A percentile compares a stretch with the other conserved stretches of the same genome.
These are phyloP conservation scores for Scopus umbretta DNA, from an alignment of 2,113 vertebrate genomes.

Conservation along the genomic window DNA sequence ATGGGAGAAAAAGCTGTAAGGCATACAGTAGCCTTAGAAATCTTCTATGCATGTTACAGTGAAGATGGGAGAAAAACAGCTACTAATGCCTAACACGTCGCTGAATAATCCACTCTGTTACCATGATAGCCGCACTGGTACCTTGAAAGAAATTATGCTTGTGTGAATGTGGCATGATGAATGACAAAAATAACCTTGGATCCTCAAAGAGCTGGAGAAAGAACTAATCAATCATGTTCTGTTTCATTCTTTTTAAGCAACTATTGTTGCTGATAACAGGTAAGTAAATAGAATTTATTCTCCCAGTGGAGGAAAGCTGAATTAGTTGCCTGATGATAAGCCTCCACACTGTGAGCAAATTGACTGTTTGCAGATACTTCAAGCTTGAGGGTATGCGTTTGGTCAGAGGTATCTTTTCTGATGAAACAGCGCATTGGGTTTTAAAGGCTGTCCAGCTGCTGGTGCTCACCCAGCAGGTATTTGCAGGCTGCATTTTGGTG, in stretches of 20 bases:
- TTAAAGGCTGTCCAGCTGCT: neutral
- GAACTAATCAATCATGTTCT: constrained; percentile 26
- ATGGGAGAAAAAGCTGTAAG: constrained; percentile 12
- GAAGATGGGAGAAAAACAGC: neutral
- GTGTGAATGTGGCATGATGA: neutral
- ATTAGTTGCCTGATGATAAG: constrained; percentile 42
- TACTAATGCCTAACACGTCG: neutral
- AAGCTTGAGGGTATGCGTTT: neutral
- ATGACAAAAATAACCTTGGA: constrained; percentile 41
- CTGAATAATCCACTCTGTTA: neutral
- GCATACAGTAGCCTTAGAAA: constrained; percentile 10
- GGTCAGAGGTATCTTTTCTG: neutral
- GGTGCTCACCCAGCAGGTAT: neutral
- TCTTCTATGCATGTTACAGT: neutral
- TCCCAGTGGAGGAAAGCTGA: constrained; percentile 1
- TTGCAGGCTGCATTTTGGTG: neutral
- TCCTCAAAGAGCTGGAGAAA: constrained; percentile 12
- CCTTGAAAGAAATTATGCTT: neutral
- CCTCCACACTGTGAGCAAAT: neutral
- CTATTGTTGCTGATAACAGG: constrained; percentile 43
- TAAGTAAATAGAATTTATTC: constrained; percentile 47
- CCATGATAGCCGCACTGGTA: constrained; percentile 16
- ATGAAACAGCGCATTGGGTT: neutral
- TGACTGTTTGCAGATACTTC: neutral
- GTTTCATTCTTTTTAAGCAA: constrained; percentile 1